Evolutionary conservation across 2,888 invertebrate genomes (phyloP).

Genomic region (Chamaedrilus cognettii): DNA sequence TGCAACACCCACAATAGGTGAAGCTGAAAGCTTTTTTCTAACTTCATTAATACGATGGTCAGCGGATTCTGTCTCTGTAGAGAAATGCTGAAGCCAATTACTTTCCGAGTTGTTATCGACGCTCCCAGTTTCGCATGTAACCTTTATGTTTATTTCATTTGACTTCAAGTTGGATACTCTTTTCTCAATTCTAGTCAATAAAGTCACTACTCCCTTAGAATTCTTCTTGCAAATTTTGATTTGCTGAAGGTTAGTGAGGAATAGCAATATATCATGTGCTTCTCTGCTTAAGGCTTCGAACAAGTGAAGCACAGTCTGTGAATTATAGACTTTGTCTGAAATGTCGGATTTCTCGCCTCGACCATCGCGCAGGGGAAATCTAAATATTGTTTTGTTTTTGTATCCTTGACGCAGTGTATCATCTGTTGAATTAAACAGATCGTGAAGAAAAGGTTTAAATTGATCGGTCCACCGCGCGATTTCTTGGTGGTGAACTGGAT

Average conservation of each 20-base stretch:
- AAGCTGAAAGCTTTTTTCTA: neutral
- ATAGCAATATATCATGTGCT: conserved; percentile 42
- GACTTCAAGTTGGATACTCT: too few species aligned
- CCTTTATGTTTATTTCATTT: too few species aligned
- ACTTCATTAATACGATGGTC: neutral
- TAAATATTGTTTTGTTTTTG: conserved; percentile 46
- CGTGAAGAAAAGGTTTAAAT: conserved; percentile 44
- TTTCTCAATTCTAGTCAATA: too few species aligned
- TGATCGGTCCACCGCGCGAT: conserved; percentile 32
- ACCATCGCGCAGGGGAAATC: conserved; percentile 47
- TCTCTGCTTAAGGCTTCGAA: conserved; percentile 34
- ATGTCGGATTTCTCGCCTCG: conserved; percentile 19
- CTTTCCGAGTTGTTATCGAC: too few species aligned
- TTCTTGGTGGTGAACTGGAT: neutral
- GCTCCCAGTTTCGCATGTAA: too few species aligned
- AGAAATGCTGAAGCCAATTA: neutral
- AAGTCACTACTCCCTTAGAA: too few species aligned
- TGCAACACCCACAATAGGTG: conserved; percentile 1
- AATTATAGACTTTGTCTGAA: conserved; percentile 28
- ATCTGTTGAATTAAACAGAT: conserved; percentile 40
- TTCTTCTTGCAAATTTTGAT: too few species aligned
- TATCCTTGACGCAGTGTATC: conserved; percentile 17
- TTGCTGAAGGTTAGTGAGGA: conserved; percentile 46
- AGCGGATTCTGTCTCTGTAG: neutral
- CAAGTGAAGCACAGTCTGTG: conserved; percentile 24